phyloP scores from a whole-genome alignment of 2,797 vertebrate genomes.

The Rhincodon typus region DNA sequence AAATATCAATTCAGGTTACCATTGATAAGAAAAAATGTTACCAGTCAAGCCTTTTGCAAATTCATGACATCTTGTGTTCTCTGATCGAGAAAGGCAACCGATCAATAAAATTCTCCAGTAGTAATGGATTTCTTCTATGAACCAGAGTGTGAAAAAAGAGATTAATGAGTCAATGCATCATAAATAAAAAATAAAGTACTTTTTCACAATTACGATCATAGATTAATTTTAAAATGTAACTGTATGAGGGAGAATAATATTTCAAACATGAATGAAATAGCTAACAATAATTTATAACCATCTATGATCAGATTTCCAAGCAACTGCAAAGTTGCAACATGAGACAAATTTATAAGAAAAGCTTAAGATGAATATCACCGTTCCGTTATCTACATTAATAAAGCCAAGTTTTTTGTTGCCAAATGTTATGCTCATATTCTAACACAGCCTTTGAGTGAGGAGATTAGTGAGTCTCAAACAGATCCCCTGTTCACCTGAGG shows the following conservation, averaged over 20 bases:
- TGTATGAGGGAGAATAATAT: not conserved
- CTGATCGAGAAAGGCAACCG: not conserved
- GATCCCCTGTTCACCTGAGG: not conserved
- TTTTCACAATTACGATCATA: not conserved
- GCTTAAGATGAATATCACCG: not conserved
- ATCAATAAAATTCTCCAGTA: not conserved
- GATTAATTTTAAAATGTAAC: not conserved
- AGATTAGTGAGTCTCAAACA: not conserved
- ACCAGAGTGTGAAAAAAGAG: constrained; percentile 50
- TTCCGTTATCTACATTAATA: not conserved
- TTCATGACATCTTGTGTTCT: not conserved
- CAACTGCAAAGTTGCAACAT: not conserved
- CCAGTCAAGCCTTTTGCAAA: not conserved
- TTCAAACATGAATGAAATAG: not conserved
- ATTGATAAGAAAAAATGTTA: not conserved
- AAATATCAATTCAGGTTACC: constrained; percentile 15
- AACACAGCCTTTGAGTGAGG: not conserved
- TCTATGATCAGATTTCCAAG: not conserved
- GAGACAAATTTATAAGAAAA: not conserved
- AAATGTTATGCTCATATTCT: not conserved
- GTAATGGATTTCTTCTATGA: constrained; percentile 29
- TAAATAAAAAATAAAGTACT: constrained; percentile 46
- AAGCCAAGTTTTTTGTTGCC: not conserved
- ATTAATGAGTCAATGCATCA: constrained; percentile 54
- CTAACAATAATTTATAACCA: not conserved